Evolutionary conservation across 1,140 invertebrate genomes (phyloP).

Genomic region (Chironomus striatipennis): DNA sequence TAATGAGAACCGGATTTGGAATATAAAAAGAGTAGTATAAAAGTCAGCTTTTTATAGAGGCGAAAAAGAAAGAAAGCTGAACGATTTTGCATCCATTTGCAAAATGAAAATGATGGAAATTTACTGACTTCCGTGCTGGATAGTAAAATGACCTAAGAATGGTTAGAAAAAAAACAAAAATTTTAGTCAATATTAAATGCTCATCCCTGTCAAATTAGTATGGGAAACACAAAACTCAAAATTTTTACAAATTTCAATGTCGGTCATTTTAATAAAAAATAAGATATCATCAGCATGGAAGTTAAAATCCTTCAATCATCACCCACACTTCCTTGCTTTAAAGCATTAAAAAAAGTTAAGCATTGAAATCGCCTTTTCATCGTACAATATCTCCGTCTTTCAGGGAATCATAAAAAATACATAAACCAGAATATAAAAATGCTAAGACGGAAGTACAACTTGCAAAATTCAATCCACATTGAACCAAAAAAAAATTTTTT

Average conservation of each 20-base stretch:
- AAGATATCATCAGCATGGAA: too few species aligned
- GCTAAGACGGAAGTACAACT: not conserved
- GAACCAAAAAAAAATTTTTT: not conserved
- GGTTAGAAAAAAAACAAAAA: too few species aligned
- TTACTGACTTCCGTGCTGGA: not conserved
- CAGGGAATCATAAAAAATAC: not conserved
- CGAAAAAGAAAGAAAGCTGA: not conserved
- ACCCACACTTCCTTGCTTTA: not conserved
- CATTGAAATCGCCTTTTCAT: conserved; percentile 4
- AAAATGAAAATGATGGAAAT: not conserved
- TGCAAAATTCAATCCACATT: not conserved
- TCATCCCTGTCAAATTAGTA: too few species aligned
- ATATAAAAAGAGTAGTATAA: conserved; percentile 9
- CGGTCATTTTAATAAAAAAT: too few species aligned
- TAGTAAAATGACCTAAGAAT: too few species aligned
- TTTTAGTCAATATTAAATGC: too few species aligned
- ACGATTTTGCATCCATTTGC: not conserved
- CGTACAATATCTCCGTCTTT: not conserved
- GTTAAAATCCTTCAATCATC: not conserved
- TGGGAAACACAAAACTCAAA: too few species aligned
- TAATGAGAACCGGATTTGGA: not conserved
- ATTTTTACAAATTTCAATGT: too few species aligned
- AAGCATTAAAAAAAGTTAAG: not conserved
- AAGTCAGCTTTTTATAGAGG: not conserved
- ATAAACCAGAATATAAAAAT: conserved; percentile 4